A percentile compares a stretch with the other conserved stretches of the same genome.
phyloP scores from a whole-genome alignment of 2,113 vertebrate species.

The Myotis yumanensis region DNA sequence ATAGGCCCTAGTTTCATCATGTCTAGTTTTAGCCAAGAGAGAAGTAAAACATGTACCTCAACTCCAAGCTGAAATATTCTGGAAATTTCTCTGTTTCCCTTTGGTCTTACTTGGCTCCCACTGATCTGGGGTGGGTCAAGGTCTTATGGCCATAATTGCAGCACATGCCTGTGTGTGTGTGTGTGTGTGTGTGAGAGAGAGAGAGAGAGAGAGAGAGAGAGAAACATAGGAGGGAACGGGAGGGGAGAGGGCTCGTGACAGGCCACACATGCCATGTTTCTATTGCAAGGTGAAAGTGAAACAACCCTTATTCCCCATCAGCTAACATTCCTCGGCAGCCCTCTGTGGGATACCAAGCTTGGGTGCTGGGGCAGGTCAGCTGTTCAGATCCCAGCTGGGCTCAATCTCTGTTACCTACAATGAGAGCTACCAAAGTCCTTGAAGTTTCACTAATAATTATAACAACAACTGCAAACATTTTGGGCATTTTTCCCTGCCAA shows the following conservation, averaged over 20 bases:
- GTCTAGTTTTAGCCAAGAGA: background rate
- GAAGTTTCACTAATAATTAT: background rate
- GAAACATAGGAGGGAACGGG: background rate
- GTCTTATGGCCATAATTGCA: background rate
- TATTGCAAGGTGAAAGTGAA: background rate
- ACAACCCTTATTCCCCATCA: background rate
- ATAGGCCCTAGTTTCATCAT: background rate
- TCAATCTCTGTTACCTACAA: background rate
- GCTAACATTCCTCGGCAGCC: background rate
- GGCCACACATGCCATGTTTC: background rate
- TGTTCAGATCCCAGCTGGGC: slow-evolving; percentile 2
- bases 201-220: background rate
- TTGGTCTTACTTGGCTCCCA: background rate
- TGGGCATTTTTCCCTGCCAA: background rate
- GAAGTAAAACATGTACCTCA: background rate
- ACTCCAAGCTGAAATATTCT: background rate
- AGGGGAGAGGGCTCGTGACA: background rate
- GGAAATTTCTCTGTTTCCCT: background rate
- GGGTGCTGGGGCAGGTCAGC: background rate
- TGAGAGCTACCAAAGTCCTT: background rate
- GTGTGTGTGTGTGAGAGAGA: background rate
- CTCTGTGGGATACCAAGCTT: background rate
- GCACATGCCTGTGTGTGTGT: background rate
- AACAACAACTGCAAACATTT: background rate
- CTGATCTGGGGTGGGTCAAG: background rate